Evolutionary conservation across 2,797 vertebrate species (phyloP).

Genomic region (Nannoperca obscura): DNA sequence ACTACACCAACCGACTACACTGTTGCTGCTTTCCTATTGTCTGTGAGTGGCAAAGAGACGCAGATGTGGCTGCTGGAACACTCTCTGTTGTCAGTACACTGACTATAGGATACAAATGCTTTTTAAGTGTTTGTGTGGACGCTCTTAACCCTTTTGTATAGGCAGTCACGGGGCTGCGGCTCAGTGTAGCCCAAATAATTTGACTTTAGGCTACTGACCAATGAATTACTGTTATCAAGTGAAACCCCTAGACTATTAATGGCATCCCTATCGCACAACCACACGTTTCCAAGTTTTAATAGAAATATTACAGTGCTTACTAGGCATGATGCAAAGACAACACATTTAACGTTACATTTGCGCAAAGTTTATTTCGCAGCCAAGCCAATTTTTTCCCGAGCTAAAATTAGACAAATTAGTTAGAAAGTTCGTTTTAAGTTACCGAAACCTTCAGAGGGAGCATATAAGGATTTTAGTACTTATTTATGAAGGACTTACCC

Average conservation of each 20-base stretch:
- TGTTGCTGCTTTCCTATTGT: constrained; percentile 14
- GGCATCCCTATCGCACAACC: neutral
- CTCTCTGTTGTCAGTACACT: constrained; percentile 46
- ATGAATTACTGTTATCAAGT: neutral
- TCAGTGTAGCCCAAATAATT: neutral
- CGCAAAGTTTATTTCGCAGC: neutral
- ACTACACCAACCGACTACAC: constrained; percentile 13
- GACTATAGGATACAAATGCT: constrained; percentile 6
- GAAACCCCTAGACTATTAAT: neutral
- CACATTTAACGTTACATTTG: neutral
- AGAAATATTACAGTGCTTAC: neutral
- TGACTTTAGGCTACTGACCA: neutral
- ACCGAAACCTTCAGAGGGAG: neutral
- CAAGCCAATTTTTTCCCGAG: neutral
- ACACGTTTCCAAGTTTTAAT: neutral
- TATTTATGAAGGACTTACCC: constrained; percentile 70
- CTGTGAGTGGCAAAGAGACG: constrained; percentile 21
- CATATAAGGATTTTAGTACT: rapidly evolving
- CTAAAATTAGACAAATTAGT: neutral
- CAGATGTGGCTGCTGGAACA: constrained; percentile 57
- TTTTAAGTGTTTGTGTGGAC: constrained; percentile 5
- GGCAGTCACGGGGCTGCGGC: neutral
- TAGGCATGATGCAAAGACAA: neutral
- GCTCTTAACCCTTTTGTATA: neutral
- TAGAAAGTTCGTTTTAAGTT: neutral